A percentile compares a stretch with the other conserved stretches of the same genome.
phyloP scores from a whole-genome alignment of 2,888 invertebrate genomes.

The Operophtera brumata region DNA sequence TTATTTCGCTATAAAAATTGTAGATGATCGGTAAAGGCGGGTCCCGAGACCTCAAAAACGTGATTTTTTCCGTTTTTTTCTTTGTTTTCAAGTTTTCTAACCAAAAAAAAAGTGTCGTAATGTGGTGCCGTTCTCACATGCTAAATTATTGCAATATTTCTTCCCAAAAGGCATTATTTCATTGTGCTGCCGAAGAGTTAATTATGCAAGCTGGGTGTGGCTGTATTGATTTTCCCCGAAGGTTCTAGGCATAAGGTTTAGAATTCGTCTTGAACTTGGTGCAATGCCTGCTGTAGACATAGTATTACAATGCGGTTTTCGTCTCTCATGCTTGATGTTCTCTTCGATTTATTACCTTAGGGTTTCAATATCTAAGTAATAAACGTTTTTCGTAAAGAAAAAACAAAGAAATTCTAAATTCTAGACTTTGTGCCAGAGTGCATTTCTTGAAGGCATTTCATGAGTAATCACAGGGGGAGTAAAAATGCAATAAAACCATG shows the following conservation, averaged over 20 bases:
- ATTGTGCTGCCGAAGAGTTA: constrained; percentile 54
- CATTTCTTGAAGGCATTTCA: constrained; percentile 19
- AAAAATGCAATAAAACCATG: constrained; percentile 60
- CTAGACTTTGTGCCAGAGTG: constrained; percentile 16
- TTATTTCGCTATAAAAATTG: constrained; percentile 29
- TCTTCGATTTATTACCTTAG: constrained; percentile 18
- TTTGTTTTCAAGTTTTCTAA: constrained; percentile 76
- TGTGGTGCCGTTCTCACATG: constrained; percentile 71
- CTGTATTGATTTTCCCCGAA: constrained; percentile 80
- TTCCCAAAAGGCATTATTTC: constrained; percentile 44
- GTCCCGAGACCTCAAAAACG: constrained; percentile 40
- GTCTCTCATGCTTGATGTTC: constrained; percentile 45
- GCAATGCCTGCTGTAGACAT: constrained; percentile 62
- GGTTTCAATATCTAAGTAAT: background rate
- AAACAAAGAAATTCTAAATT: background rate
- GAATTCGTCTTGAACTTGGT: constrained; percentile 68
- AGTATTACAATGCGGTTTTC: constrained; percentile 58
- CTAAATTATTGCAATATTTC: constrained; percentile 62
- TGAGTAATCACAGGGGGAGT: constrained; percentile 47
- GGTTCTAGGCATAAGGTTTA: constrained; percentile 74
- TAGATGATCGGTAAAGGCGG: constrained; percentile 20
- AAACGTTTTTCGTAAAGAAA: constrained; percentile 4
- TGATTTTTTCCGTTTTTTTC: constrained; percentile 65
- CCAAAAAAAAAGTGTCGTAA: constrained; percentile 75
- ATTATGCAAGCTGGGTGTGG: constrained; percentile 81